Evolutionary conservation across 2,888 invertebrate genomes (phyloP).

Genomic region (Synergus itoensis): DNA sequence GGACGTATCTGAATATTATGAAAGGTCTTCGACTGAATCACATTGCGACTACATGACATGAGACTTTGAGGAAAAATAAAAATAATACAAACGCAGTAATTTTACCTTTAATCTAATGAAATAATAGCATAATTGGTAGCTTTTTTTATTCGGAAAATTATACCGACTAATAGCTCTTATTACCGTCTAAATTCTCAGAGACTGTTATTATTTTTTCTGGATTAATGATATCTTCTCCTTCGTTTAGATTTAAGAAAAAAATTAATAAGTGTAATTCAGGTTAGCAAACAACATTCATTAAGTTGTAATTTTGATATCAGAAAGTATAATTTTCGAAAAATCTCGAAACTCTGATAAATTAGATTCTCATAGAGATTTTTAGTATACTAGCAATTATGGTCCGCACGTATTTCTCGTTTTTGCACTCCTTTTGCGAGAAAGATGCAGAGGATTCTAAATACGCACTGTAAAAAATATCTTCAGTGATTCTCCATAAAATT

Average conservation of each 20-base stretch:
- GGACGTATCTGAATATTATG: constrained; percentile 45
- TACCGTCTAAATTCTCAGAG: too few species aligned
- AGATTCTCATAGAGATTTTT: background rate
- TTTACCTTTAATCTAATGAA: background rate
- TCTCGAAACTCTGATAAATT: too few species aligned
- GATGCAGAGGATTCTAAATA: too few species aligned
- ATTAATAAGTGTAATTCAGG: too few species aligned
- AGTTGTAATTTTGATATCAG: too few species aligned
- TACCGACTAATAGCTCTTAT: too few species aligned
- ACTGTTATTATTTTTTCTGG: background rate
- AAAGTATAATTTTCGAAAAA: too few species aligned
- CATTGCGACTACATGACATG: background rate
- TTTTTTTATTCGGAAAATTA: background rate
- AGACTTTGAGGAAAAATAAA: background rate
- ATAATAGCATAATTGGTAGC: background rate
- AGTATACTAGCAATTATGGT: background rate
- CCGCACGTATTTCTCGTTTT: too few species aligned
- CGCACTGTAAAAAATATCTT: too few species aligned
- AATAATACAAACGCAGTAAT: background rate
- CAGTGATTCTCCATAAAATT: too few species aligned
- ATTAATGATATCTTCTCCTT: background rate
- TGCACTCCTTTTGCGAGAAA: too few species aligned
- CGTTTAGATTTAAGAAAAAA: background rate
- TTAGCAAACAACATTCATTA: too few species aligned
- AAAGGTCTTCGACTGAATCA: constrained; percentile 42